Conservation (phyloP, 2,797 vertebrate genomes). For the Mareca penelope region DNA sequence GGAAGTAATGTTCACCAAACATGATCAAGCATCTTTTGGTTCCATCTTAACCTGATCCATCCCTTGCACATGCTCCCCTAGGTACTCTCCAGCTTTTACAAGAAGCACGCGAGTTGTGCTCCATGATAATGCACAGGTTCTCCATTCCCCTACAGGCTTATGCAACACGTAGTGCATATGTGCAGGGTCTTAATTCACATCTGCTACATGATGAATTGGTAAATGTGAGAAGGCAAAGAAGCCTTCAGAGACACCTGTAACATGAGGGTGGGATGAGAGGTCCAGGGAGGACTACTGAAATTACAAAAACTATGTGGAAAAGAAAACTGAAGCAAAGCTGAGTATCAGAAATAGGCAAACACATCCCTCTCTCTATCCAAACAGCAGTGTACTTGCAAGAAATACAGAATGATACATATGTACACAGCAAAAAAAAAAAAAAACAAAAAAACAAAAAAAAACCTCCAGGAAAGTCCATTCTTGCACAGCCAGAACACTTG, state of each 20-base stretch:
- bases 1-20: not conserved
- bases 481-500: not conserved
- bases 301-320: not conserved
- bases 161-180: not conserved
- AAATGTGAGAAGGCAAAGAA: not conserved
- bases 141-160: not conserved
- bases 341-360: not conserved
- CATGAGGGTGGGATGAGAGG: not conserved
- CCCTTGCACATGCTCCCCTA: not conserved
- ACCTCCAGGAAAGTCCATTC: not conserved
- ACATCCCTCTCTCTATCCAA: not conserved
- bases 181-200: not conserved
- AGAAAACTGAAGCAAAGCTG: not conserved
- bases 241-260: not conserved
- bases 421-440: not conserved
- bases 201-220: not conserved
- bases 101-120: not conserved
- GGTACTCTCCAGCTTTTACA: not conserved
- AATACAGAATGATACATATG: fast-evolving
- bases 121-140: not conserved
- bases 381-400: not conserved
- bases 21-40: not conserved
- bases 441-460: too few species aligned
- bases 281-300: not conserved
- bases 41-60: not conserved